These are phyloP conservation scores for Sinocyclocheilus grahami DNA, from an alignment of 2,113 vertebrate genomes.

Conservation along the genomic window DNA sequence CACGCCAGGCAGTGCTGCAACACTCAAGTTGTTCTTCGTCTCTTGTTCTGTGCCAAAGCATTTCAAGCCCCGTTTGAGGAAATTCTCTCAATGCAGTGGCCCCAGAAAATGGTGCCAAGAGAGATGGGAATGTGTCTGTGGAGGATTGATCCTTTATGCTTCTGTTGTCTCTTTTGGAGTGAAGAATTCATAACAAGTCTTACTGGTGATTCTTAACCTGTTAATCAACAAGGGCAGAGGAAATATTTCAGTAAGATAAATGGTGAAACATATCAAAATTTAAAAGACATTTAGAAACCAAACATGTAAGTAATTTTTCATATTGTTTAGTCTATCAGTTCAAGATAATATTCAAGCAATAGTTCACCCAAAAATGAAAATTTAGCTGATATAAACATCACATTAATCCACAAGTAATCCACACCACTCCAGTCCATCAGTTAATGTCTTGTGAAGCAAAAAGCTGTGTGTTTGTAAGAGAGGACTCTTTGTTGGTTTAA, in stretches of 20 bases:
- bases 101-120: constrained; percentile 43
- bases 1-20: constrained; percentile 26
- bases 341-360: too few species aligned
- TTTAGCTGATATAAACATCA: too few species aligned
- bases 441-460: too few species aligned
- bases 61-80: constrained; percentile 55
- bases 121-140: neutral
- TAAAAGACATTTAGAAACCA: neutral
- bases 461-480: too few species aligned
- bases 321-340: too few species aligned
- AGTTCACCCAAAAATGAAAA: too few species aligned
- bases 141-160: neutral
- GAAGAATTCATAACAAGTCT: neutral
- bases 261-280: neutral
- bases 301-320: too few species aligned
- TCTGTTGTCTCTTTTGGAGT: neutral
- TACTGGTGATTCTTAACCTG: too few species aligned
- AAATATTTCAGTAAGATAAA: neutral
- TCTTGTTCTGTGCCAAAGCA: constrained; percentile 46
- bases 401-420: too few species aligned
- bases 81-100: constrained; percentile 46
- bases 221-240: neutral
- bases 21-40: constrained; percentile 42
- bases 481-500: too few species aligned
- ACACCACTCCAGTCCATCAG: too few species aligned